Evolutionary conservation across 2,113 vertebrate species (phyloP).

Genomic region (Pantherophis guttatus): DNA sequence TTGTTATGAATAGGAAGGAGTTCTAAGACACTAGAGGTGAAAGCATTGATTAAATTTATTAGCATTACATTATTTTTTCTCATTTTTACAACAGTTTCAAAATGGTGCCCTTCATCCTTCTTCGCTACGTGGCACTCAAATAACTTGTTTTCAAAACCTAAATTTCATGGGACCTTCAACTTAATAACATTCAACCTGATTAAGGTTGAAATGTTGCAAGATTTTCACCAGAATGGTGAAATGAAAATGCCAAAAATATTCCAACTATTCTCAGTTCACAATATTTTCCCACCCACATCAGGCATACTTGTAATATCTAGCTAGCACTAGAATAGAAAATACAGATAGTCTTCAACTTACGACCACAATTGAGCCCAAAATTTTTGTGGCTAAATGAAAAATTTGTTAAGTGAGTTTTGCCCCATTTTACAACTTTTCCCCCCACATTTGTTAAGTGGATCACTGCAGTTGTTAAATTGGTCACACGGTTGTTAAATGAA

Average conservation of each 20-base stretch:
- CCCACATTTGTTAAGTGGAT: too few species aligned
- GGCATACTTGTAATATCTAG: background rate
- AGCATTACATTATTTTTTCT: background rate
- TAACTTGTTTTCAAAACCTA: background rate
- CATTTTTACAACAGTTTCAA: background rate
- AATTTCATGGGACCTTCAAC: background rate
- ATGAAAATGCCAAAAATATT: background rate
- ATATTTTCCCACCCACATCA: background rate
- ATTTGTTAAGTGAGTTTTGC: too few species aligned
- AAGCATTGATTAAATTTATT: background rate
- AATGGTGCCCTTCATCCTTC: background rate
- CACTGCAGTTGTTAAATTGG: too few species aligned
- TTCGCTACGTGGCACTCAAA: background rate
- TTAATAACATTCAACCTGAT: background rate
- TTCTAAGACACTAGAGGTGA: background rate
- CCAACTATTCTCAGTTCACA: background rate
- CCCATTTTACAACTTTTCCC: too few species aligned
- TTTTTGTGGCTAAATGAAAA: too few species aligned
- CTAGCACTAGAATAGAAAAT: background rate
- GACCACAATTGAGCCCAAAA: too few species aligned
- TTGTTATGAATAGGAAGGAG: background rate
- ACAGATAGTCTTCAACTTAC: too few species aligned
- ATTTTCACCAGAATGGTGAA: background rate
- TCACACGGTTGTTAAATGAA: too few species aligned
- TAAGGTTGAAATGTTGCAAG: background rate